phyloP scores from a whole-genome alignment of 2,888 invertebrate species.

The Dicycla oo region DNA sequence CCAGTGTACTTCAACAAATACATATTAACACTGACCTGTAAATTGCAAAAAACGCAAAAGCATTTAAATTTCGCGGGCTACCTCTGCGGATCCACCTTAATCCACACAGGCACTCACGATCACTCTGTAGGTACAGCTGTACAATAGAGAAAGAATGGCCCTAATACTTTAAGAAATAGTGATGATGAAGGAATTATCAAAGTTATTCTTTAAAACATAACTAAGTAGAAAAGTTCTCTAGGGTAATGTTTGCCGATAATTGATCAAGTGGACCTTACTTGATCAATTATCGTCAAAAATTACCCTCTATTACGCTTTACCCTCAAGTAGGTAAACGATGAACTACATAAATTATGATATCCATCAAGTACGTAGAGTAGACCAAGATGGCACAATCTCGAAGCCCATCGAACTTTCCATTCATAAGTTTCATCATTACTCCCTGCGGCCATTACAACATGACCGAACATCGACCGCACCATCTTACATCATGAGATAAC shows the following conservation, averaged over 20 bases:
- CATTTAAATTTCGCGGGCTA: too few species aligned
- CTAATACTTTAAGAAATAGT: too few species aligned
- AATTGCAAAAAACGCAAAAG: too few species aligned
- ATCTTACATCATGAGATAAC: slow-evolving; percentile 53
- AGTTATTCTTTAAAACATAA: neutral
- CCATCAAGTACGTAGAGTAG: slow-evolving; percentile 1
- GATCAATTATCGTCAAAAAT: neutral
- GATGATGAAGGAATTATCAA: neutral
- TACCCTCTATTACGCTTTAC: too few species aligned
- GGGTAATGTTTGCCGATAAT: too few species aligned
- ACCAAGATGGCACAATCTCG: slow-evolving; percentile 30
- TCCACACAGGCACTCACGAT: neutral
- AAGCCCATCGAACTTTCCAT: slow-evolving; percentile 46
- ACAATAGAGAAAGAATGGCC: too few species aligned
- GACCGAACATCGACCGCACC: slow-evolving; percentile 27
- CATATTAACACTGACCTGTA: too few species aligned
- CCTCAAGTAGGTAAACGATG: neutral
- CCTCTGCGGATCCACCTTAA: too few species aligned
- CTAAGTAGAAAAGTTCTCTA: too few species aligned
- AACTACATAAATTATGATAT: neutral
- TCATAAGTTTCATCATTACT: slow-evolving; percentile 34
- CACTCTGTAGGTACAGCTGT: neutral
- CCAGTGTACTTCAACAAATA: neutral
- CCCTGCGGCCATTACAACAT: slow-evolving; percentile 57
- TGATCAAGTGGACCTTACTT: too few species aligned